Conservation (phyloP, 2,113 vertebrate species). For the Cettia cetti region DNA sequence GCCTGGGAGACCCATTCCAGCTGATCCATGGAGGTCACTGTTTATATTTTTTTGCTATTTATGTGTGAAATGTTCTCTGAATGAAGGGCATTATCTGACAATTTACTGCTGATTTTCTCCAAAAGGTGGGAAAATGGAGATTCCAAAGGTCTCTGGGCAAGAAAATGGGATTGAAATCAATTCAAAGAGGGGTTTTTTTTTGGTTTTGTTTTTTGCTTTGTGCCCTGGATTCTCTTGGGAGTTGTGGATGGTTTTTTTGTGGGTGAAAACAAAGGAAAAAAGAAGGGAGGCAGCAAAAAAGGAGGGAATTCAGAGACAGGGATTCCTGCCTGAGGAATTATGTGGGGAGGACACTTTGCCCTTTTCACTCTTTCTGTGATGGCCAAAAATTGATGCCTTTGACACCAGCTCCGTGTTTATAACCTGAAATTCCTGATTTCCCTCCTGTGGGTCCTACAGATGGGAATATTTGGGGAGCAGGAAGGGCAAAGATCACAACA, state of each 20-base stretch:
- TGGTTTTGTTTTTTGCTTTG: background rate
- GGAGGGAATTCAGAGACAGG: background rate
- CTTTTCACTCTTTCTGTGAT: background rate
- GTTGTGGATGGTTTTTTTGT: slow-evolving; percentile 41
- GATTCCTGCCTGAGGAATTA: background rate
- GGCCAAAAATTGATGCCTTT: background rate
- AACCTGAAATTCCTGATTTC: background rate
- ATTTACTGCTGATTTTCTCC: slow-evolving; percentile 34
- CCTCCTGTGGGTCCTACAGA: background rate
- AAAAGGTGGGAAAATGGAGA: background rate
- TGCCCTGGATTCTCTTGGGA: background rate
- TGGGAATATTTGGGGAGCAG: background rate
- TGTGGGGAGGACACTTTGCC: background rate
- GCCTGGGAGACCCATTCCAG: slow-evolving; percentile 32
- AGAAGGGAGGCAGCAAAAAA: background rate
- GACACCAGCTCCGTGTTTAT: background rate
- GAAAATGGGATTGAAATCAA: background rate
- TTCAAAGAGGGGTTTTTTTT: background rate
- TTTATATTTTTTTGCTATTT: slow-evolving; percentile 46
- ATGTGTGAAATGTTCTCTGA: slow-evolving; percentile 51
- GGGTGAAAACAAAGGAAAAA: background rate
- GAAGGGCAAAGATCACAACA: background rate
- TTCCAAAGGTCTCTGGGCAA: slow-evolving; percentile 3
- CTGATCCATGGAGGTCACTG: slow-evolving; percentile 21
- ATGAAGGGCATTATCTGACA: slow-evolving; percentile 51